Evolutionary conservation across 2,888 invertebrate species (phyloP), one percentile per base, ranked within the genome.

Genomic region (Ceratothoa steindachneri): DNA sequence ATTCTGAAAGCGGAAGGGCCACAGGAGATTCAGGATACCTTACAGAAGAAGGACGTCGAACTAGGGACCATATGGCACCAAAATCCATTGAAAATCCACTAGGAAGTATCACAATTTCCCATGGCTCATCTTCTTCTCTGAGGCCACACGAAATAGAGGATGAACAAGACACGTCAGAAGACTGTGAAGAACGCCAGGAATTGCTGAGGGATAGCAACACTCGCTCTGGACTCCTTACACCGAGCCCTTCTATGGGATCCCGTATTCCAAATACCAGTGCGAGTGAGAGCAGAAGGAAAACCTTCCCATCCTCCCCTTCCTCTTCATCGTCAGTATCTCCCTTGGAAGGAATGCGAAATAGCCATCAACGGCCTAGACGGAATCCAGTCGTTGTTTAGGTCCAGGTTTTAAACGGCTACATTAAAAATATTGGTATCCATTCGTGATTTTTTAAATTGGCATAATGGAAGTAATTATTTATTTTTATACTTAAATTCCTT

Each of bases 151-250:
- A 78, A 69, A 27, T 55, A 0, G 76, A 74, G 28, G 78, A 78
- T n/a, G 78, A 75, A 51, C 75, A 76, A 51, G 75, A 78, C 66
- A 75, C 78, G 22, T 78, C 81, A 83, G 85, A 85, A 81, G 85
- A 85, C 74, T 83, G 84, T 24, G 81, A 84, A 67, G 85, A 86
- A 81, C 83, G 84, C 15, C 85, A 85, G 79, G 83, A 83, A 41
- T 73, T 83, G 77, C 81, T 82, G 82, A 81, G 83, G 67, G 82
- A 82, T 68, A 84, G 84, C 83, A 84, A 84, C 83, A 84, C 75
- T 12, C 41, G 41, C 12, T 30, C 71, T 19, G 75, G 75, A 2
- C 71, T 71, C 30, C 73, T 73, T 24, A 76, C 73, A 19, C 76
- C 76, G 30, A 76, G 76, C 65, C 76, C 76, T 24, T 60, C 27